Conservation (phyloP, 23 tunicate species). For the Diplosoma virens region DNA sequence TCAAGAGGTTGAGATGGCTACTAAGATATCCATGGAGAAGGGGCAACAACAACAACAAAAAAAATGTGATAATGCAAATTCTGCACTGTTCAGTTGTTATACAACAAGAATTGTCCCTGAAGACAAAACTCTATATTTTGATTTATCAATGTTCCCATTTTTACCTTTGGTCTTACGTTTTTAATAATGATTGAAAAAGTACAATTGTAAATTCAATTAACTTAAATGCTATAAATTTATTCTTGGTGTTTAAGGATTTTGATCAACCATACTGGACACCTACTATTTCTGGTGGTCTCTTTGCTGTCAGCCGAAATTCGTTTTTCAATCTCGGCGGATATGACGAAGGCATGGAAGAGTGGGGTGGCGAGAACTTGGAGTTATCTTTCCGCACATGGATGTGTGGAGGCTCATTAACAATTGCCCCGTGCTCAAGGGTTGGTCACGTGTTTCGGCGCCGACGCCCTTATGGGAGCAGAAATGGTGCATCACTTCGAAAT, state of each 20-base stretch:
- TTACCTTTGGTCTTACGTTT: too few relatives aligned
- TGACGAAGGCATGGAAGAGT: slow-evolving; percentile 82
- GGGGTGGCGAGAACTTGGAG: slow-evolving; percentile 89
- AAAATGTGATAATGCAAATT: too few relatives aligned
- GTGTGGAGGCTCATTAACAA: slow-evolving; percentile 70
- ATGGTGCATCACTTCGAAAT: slow-evolving; percentile 18
- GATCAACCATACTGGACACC: slow-evolving; percentile 52
- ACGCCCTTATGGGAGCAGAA: slow-evolving; percentile 37
- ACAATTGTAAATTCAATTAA: too few relatives aligned
- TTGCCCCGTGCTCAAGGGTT: slow-evolving; percentile 74
- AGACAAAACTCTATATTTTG: too few relatives aligned
- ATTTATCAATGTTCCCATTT: too few relatives aligned
- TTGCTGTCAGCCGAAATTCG: slow-evolving; percentile 51
- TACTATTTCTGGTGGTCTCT: slow-evolving; percentile 72
- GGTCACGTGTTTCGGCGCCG: slow-evolving; percentile 67
- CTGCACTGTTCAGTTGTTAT: too few relatives aligned
- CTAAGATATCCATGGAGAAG: too few relatives aligned
- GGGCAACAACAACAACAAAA: too few relatives aligned
- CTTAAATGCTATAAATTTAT: too few relatives aligned
- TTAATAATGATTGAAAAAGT: too few relatives aligned
- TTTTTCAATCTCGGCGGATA: slow-evolving; percentile 64
- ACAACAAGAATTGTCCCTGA: too few relatives aligned
- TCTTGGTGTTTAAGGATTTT: slow-evolving; percentile 38
- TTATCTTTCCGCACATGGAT: slow-evolving; percentile 72
- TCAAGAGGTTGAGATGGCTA: too few relatives aligned